Conservation (phyloP, 2,888 invertebrate genomes). For the Cephus pygmeus region DNA sequence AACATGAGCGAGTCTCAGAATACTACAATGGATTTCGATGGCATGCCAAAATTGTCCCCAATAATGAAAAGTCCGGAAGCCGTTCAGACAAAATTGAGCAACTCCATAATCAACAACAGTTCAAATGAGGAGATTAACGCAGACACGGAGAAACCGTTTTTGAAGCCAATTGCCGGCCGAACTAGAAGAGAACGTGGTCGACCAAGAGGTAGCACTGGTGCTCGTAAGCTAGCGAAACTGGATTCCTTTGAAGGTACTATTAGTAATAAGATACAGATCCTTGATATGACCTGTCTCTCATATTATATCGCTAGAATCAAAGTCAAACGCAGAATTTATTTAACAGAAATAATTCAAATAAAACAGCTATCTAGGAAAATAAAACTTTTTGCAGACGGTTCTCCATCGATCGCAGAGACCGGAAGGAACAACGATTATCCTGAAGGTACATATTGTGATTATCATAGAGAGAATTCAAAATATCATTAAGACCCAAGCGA, state of each 20-base stretch:
- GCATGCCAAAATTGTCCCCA: slow-evolving; percentile 62
- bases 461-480: slow-evolving; percentile 1
- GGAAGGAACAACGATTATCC: slow-evolving; percentile 55
- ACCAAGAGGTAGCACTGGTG: slow-evolving; percentile 45
- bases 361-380: background rate
- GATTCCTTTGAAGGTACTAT: slow-evolving; percentile 51
- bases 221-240: slow-evolving; percentile 52
- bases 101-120: slow-evolving; percentile 42
- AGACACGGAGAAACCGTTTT: slow-evolving; percentile 56
- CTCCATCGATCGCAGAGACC: slow-evolving; percentile 48
- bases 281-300: too few relatives aligned
- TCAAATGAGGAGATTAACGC: slow-evolving; percentile 48
- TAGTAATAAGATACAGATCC: background rate
- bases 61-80: slow-evolving; percentile 50
- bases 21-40: slow-evolving; percentile 53
- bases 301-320: background rate
- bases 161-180: slow-evolving; percentile 53
- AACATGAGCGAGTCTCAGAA: slow-evolving; percentile 43
- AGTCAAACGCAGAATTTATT: background rate
- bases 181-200: slow-evolving; percentile 53
- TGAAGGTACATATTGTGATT: slow-evolving; percentile 47
- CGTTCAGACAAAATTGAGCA: slow-evolving; percentile 40
- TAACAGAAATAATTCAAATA: background rate
- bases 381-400: slow-evolving; percentile 45
- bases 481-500: background rate